Percentiles rank a stretch among this genome's conserved stretches.
These are phyloP conservation scores for Crocuta crocuta DNA, from an alignment of 2,113 vertebrate species.

Conservation along the genomic window DNA sequence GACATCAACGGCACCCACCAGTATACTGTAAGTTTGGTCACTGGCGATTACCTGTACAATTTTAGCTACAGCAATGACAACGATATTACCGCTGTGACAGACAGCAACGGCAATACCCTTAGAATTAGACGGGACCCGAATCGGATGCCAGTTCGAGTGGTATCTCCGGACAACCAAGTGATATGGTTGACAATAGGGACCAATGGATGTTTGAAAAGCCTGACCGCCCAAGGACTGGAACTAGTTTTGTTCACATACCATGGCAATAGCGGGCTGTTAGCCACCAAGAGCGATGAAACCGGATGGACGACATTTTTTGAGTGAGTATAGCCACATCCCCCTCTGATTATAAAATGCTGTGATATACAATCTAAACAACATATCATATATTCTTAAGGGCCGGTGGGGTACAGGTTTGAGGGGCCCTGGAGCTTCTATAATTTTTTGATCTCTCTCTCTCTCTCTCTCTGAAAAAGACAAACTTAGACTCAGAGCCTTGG, in stretches of 20 bases:
- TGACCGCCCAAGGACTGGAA: constrained; percentile 96
- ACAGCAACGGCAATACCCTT: constrained; percentile 96
- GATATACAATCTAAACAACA: neutral
- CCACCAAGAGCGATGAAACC: constrained; percentile 96
- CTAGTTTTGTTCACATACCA: constrained; percentile 97
- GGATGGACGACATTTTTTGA: constrained; percentile 99
- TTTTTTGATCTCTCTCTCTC: neutral
- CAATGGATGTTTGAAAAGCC: constrained; percentile 95
- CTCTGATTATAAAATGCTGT: neutral
- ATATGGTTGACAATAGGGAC: constrained; percentile 97
- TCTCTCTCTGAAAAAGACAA: neutral
- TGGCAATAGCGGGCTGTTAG: constrained; percentile 96
- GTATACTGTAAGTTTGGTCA: constrained; percentile 96
- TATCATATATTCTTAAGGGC: neutral
- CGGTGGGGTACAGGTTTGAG: neutral
- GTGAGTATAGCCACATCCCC: constrained; percentile 89
- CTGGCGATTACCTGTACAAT: constrained; percentile 95
- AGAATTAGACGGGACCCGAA: constrained; percentile 95
- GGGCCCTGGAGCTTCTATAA: neutral
- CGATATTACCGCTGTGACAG: constrained; percentile 94
- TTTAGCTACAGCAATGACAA: constrained; percentile 98
- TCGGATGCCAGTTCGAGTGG: constrained; percentile 95
- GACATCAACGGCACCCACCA: constrained; percentile 97
- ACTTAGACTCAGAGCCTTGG: neutral
- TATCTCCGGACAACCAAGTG: constrained; percentile 97